Percentiles rank a stretch among this genome's conserved stretches.
Evolutionary conservation across 1,140 invertebrate genomes (phyloP).

Genomic region (Rhagoletis pomonella): DNA sequence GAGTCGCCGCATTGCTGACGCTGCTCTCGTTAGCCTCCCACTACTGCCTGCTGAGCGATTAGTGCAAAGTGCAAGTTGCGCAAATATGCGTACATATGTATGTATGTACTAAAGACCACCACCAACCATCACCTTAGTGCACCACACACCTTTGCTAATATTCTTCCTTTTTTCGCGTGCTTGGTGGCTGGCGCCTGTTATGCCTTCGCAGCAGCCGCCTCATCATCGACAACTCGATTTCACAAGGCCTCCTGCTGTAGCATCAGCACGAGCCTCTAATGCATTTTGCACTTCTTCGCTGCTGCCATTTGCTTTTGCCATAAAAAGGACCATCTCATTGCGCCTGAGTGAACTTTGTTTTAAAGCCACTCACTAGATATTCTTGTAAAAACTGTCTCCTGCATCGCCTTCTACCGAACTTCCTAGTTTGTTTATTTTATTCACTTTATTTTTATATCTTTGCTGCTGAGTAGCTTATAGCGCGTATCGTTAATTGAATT

Average conservation of each 20-base stretch:
- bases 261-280: neutral
- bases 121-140: constrained; percentile 17
- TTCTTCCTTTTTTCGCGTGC: neutral
- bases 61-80: constrained; percentile 31
- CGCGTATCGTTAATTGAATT: constrained; percentile 39
- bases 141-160: neutral
- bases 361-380: no score
- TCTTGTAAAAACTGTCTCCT: neutral
- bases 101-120: neutral
- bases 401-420: neutral
- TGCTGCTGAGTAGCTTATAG: neutral
- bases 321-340: neutral
- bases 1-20: neutral
- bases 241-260: constrained; percentile 29
- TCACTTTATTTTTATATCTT: constrained; percentile 20
- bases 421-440: constrained; percentile 11
- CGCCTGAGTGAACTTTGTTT: no score
- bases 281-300: neutral
- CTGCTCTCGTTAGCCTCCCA: neutral
- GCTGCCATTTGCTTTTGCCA: neutral
- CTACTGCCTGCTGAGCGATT: neutral
- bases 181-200: neutral
- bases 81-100: neutral
- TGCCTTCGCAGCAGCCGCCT: neutral
- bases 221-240: neutral